Conservation (phyloP, 1,140 invertebrate species). For the Drosophila burlai region DNA sequence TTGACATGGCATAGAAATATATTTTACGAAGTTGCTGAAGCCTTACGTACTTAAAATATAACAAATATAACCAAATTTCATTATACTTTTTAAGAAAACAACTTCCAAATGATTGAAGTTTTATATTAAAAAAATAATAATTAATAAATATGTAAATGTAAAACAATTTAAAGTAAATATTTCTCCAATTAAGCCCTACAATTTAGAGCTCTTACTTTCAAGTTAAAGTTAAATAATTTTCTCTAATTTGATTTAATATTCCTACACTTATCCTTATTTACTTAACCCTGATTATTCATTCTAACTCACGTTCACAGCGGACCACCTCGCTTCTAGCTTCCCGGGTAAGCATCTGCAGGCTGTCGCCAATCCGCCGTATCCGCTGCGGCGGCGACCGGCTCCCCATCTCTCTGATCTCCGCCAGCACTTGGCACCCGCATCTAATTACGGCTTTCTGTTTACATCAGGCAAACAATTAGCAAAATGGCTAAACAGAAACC, state of each 20-base stretch:
- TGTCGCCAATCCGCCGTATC: slow-evolving; percentile 67
- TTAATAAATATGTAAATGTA: not conserved
- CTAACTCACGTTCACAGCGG: slow-evolving; percentile 73
- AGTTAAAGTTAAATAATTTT: not conserved
- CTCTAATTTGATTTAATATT: not conserved
- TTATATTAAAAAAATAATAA: not conserved
- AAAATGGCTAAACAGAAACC: slow-evolving; percentile 79
- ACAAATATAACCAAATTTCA: no score
- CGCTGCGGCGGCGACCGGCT: slow-evolving; percentile 44
- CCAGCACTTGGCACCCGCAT: slow-evolving; percentile 36
- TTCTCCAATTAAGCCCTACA: not conserved
- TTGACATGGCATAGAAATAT: not conserved
- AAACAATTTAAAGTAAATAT: not conserved
- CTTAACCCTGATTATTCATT: not conserved
- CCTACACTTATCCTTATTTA: no score
- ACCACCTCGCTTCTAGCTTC: slow-evolving; percentile 62
- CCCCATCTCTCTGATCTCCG: slow-evolving; percentile 48
- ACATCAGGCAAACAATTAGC: slow-evolving; percentile 78
- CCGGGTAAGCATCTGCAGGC: slow-evolving; percentile 73
- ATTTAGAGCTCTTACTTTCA: no score
- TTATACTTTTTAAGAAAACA: no score
- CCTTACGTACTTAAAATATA: no score
- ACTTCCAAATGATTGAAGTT: no score
- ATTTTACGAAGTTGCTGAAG: not conserved
- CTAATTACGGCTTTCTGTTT: slow-evolving; percentile 40